These are phyloP conservation scores for Sphinx pinastri DNA, from an alignment of 2,888 invertebrate genomes.

Conservation along the genomic window DNA sequence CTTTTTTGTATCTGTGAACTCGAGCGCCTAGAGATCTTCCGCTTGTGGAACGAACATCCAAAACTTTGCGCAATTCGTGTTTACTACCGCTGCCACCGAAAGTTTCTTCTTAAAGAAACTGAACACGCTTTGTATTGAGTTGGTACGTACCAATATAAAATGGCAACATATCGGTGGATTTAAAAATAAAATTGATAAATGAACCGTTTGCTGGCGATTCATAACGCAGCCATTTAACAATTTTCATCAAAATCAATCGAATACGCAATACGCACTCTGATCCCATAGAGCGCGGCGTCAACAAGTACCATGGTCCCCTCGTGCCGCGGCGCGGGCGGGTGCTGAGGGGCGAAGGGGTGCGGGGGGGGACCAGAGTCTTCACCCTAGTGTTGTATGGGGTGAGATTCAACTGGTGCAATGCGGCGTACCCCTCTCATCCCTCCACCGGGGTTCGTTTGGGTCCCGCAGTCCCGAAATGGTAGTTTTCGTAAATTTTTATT, in stretches of 20 bases:
- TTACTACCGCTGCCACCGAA: not conserved
- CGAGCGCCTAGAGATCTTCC: conserved; percentile 10
- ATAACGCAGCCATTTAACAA: conserved; percentile 25
- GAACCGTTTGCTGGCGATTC: not conserved
- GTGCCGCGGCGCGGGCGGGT: conserved; percentile 38
- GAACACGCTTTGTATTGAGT: not conserved
- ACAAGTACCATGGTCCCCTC: conserved; percentile 64
- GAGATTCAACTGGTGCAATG: conserved; percentile 84
- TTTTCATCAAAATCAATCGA: conserved; percentile 54
- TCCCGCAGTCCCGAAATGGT: conserved; percentile 7
- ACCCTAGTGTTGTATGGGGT: conserved; percentile 48
- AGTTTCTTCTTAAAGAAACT: conserved; percentile 17
- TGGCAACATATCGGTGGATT: not conserved
- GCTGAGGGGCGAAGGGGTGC: conserved; percentile 37
- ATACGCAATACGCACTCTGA: conserved; percentile 49
- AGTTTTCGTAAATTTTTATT: not conserved
- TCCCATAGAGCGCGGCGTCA: conserved; percentile 60
- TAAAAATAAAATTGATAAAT: not conserved
- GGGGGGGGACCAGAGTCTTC: conserved; percentile 32
- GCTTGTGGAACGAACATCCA: conserved; percentile 19
- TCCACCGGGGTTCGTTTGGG: conserved; percentile 47
- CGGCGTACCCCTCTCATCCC: conserved; percentile 69
- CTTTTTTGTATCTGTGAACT: not conserved
- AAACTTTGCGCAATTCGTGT: conserved; percentile 20
- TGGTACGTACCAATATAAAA: not conserved